Base-by-base conservation (phyloP, 2,113 vertebrate species). In the Atractosteus spatula region DNA sequence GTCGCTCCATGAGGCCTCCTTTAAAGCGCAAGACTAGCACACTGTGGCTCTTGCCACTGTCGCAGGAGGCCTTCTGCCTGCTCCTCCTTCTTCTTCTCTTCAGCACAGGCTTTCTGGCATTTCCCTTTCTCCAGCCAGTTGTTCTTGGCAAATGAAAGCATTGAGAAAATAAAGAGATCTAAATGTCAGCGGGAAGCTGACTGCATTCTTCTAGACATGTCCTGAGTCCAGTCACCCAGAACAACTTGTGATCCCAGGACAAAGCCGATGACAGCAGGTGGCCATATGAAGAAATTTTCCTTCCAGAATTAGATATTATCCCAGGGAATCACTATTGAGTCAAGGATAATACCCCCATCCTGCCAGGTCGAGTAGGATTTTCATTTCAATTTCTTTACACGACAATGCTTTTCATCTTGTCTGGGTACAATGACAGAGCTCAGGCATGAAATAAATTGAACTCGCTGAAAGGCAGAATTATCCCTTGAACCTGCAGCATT, bases 301-400 rank as follows among this genome's bases (percentile, higher is more conserved):
- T 94, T 86, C 91, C 90, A 91, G 93, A 96, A 96, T 96, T 94
- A 97, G 94, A 96, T 94, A 94, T 94, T 94, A 95, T 96, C 94
- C 94, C 85, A 87, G 90, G 91, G 93, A 97, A 95, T 94, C 91
- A 90, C 93, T 92, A 93, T 91, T 93, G 92, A 97, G 92, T 94
- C 94, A 92, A 90, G 94, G 93, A 95, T 95, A 97, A 97, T 96
- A 90, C 94, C 88, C 87, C 86, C 87, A 84, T 92, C 95, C 95
- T 93, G 95, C 94, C 94, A 94, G 89, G 92, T 93, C 89, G 93
- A 94, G 91, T 93, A 92, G 93, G 93, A 95, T 96, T 96, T 89
- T 96, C 94, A 96, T 98, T 98, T 97, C 94, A 95, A 94, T 96
- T 95, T 94, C 95, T 96, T 96, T 94, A 95, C 93, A 95, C 92